Evolutionary conservation across 2,888 invertebrate species (phyloP).

Genomic region (Ceriagrion tenellum): DNA sequence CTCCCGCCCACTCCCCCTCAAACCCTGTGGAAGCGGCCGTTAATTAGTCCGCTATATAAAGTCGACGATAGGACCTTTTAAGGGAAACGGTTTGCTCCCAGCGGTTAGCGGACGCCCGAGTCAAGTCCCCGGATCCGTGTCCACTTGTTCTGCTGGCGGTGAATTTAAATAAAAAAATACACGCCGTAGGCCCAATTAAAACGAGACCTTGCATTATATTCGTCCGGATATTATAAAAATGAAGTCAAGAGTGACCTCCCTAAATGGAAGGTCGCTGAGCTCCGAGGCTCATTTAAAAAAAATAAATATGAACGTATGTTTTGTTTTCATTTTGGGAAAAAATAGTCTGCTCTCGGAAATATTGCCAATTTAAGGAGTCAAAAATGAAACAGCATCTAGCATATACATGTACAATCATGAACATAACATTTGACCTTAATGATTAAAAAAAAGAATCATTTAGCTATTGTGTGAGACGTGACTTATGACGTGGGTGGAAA

Average conservation of each 20-base stretch:
- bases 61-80: background rate
- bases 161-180: background rate
- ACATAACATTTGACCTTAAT: no score
- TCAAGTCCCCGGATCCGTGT: background rate
- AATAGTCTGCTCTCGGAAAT: no score
- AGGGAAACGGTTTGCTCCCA: background rate
- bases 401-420: no score
- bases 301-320: no score
- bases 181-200: background rate
- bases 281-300: no score
- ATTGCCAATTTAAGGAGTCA: no score
- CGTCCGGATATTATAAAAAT: background rate
- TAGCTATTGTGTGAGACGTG: no score
- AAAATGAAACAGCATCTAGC: no score
- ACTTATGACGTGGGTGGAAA: no score
- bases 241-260: background rate
- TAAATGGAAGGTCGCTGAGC: background rate
- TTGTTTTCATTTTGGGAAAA: no score
- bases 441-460: no score
- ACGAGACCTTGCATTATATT: background rate
- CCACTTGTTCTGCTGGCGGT: background rate
- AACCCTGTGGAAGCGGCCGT: background rate
- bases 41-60: slow-evolving; percentile 14
- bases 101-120: background rate
- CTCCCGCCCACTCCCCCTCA: no score